A percentile compares a stretch with the other conserved stretches of the same genome.
phyloP scores from a whole-genome alignment of 1,140 invertebrate species.

The Heliconius eleuchia region DNA sequence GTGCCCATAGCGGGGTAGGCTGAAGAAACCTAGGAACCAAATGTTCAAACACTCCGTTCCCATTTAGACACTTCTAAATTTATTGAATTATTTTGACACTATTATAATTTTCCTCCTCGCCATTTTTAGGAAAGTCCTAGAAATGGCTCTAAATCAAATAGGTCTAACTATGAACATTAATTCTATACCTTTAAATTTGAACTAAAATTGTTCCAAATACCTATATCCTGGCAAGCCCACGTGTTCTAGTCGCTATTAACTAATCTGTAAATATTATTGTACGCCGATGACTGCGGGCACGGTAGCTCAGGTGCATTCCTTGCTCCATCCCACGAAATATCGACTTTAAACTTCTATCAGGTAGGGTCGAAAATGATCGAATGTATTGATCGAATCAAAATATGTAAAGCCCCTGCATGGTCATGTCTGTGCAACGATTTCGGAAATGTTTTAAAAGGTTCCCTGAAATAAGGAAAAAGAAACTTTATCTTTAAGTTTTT shows the following conservation, averaged over 20 bases:
- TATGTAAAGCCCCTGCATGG: slow-evolving; percentile 69
- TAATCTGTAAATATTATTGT: slow-evolving; percentile 61
- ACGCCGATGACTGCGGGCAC: slow-evolving; percentile 52
- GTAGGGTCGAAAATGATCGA: slow-evolving; percentile 52
- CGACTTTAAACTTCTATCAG: slow-evolving; percentile 43
- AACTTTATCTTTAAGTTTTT: neutral
- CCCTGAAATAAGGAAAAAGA: neutral
- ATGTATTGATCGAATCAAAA: too few species aligned
- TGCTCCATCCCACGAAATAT: slow-evolving; percentile 35
- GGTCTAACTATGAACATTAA: neutral
- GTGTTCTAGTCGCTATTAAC: slow-evolving; percentile 57
- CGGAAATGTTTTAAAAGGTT: slow-evolving; percentile 39
- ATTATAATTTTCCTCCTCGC: too few species aligned
- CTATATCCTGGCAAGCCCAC: slow-evolving; percentile 30
- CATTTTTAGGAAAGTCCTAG: too few species aligned
- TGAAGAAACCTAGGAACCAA: too few species aligned
- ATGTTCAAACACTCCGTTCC: too few species aligned
- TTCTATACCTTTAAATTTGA: neutral
- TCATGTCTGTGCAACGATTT: slow-evolving; percentile 35
- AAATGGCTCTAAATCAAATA: neutral
- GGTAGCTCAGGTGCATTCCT: slow-evolving; percentile 73
- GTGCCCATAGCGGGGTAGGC: too few species aligned
- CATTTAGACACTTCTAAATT: too few species aligned
- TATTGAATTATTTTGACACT: too few species aligned
- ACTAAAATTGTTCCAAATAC: neutral